phyloP scores from a whole-genome alignment of 2,113 vertebrate species.

The Asarcornis scutulata region DNA sequence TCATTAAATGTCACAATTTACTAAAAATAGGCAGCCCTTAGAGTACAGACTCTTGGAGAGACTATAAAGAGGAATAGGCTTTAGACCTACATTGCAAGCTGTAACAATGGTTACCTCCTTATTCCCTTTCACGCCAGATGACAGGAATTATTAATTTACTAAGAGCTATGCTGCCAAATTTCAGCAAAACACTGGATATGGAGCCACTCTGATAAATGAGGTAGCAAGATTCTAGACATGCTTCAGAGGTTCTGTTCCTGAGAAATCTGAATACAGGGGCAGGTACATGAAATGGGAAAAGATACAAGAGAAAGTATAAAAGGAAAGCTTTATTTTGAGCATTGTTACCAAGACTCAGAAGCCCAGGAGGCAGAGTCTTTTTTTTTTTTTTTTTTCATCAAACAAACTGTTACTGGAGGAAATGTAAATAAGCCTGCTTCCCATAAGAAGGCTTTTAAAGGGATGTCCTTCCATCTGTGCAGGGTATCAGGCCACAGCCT shows the following conservation, averaged over 20 bases:
- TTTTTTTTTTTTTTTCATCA: neutral
- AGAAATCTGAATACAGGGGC: neutral
- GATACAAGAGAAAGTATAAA: neutral
- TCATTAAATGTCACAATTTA: neutral
- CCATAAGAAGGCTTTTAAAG: neutral
- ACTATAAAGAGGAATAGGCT: neutral
- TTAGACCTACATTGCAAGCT: neutral
- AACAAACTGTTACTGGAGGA: neutral
- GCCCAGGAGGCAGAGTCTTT: neutral
- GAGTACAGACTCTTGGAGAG: neutral
- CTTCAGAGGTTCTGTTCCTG: neutral
- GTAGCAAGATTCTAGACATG: neutral
- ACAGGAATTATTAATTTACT: conserved; percentile 23
- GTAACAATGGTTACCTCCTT: neutral
- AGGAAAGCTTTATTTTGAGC: neutral
- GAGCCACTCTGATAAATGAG: neutral
- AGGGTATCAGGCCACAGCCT: neutral
- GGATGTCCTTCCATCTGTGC: neutral
- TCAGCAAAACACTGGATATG: neutral
- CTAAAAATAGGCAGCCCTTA: neutral
- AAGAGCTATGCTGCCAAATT: neutral
- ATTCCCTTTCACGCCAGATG: neutral
- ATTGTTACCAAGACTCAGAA: neutral
- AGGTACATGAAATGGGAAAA: neutral
- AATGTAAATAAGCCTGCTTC: neutral